Percentiles rank a stretch among this genome's conserved stretches.
These are phyloP conservation scores for Lineus longissimus DNA, from an alignment of 1,140 invertebrate species.

Conservation along the genomic window DNA sequence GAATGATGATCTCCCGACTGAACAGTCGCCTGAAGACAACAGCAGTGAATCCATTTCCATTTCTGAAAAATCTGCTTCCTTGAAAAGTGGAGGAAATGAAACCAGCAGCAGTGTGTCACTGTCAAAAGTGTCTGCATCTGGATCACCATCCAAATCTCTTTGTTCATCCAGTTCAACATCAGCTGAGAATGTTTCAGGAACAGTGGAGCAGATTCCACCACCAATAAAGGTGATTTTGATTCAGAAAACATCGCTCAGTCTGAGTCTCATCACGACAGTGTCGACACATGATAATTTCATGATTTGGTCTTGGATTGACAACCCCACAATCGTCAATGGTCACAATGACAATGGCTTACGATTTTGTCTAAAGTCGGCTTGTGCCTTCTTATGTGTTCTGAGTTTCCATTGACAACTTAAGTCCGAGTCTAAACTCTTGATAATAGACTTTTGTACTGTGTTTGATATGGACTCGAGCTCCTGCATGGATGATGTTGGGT, in stretches of 20 bases:
- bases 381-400: neutral
- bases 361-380: neutral
- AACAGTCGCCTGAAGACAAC: neutral
- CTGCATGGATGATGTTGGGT: too few species aligned
- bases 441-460: too few species aligned
- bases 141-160: conserved; percentile 61
- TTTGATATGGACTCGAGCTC: too few species aligned
- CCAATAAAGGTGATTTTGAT: conserved; percentile 36
- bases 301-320: conserved; percentile 1
- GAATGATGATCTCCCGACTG: too few species aligned
- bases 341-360: neutral
- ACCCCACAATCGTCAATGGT: neutral
- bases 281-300: conserved; percentile 15
- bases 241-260: too few species aligned
- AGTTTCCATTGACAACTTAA: too few species aligned
- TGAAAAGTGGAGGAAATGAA: conserved; percentile 27
- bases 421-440: too few species aligned
- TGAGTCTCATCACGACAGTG: too few species aligned
- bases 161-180: conserved; percentile 62
- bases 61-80: conserved; percentile 20
- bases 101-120: conserved; percentile 16
- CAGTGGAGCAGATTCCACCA: neutral
- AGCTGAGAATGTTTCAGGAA: conserved; percentile 58
- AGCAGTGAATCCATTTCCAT: conserved; percentile 24
- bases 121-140: conserved; percentile 4